A percentile compares a stretch with the other conserved stretches of the same genome.
phyloP scores from a whole-genome alignment of 2,888 invertebrate genomes.

The Calameuta filiformis region DNA sequence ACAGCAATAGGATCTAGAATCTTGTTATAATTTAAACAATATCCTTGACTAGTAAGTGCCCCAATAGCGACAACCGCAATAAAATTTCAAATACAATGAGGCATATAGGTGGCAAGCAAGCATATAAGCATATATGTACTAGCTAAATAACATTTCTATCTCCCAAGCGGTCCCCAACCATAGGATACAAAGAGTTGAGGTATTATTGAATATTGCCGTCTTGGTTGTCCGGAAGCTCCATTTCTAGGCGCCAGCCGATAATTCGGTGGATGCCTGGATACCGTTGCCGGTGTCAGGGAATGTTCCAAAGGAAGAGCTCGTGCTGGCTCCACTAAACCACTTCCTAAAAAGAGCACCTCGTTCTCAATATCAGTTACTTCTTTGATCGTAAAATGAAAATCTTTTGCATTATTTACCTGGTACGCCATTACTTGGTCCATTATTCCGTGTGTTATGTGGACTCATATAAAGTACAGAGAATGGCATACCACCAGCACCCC shows the following conservation, averaged over 20 bases:
- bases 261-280: conserved; percentile 30
- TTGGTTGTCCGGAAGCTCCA: conserved; percentile 37
- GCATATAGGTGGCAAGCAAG: not conserved
- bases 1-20: not conserved
- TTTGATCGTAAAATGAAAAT: not conserved
- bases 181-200: conserved; percentile 69
- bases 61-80: not conserved
- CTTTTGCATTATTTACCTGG: conserved; percentile 3
- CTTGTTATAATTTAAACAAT: not conserved
- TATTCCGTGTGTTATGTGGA: conserved; percentile 43
- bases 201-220: conserved; percentile 64
- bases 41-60: not conserved
- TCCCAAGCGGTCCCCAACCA: conserved; percentile 69
- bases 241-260: conserved; percentile 47
- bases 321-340: conserved; percentile 16
- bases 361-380: not conserved
- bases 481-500: conserved; percentile 70
- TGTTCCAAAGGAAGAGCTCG: conserved; percentile 17
- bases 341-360: conserved; percentile 12
- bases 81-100: not conserved
- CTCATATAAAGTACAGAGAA: conserved; percentile 68
- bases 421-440: not conserved
- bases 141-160: conserved; percentile 39
- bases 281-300: not conserved
- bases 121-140: not conserved